Base-by-base conservation (phyloP, 2,113 vertebrate species). In the Phalacrocorax aristotelis region DNA sequence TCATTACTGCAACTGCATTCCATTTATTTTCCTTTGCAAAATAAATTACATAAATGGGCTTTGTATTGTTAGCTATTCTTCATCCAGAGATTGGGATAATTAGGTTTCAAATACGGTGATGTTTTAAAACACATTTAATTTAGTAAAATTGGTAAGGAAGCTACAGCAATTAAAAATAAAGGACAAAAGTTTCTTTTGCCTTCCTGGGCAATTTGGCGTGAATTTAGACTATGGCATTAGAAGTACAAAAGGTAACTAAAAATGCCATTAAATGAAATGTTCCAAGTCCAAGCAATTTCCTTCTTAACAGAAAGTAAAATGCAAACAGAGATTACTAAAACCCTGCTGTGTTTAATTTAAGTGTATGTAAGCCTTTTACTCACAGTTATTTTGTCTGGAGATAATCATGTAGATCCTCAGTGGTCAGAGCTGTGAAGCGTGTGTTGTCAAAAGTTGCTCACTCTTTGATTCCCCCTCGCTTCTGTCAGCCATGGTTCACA, bases 231-330 rank as follows among this genome's bases (percentile, higher is more conserved):
- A 97, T 97, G 96, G 98, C 90, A 98, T 98, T 98, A 97, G 95
- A 98, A 98, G 97, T 98, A 98, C 97, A 98, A 98, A 98, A 98
- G 98, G 98, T 98, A 98, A 98, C 97, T 98, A 98, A 98, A 98
- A 98, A 98, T 98, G 98, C 97, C 98, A 98, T 98, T 98, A 98
- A 98, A 98, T 98, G 98, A 98, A 98, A 98, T 97, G 98, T 98
- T 98, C 98, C 98, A 98, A 98, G 98, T 98, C 98, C 97, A 98
- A 98, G 98, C 98, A 98, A 98, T 98, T 98, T 98, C 98, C 97
- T 98, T 98, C 97, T 98, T 98, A 98, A 96, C 97, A 96, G 98
- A 98, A 98, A 98, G 97, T 97, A 97, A 98, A 98, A 98, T 97
- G 97, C 98, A 98, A 98, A 97, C 98, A 98, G 98, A 98, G 98